Base-by-base conservation (phyloP, 1,140 invertebrate genomes). In the Polypedilum pembai region DNA sequence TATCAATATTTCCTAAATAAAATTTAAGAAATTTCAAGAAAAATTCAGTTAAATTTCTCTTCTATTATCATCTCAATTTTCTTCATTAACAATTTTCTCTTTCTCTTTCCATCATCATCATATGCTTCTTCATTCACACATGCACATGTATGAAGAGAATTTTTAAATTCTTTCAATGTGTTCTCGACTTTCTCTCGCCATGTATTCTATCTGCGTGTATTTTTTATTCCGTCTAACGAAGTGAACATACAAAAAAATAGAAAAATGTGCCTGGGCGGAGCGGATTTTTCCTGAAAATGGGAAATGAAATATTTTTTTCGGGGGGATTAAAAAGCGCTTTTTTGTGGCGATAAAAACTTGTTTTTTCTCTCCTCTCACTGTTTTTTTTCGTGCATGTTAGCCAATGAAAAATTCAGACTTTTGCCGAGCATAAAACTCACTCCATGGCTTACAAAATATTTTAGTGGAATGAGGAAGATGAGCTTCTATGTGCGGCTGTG, bases 401-500 rank as follows among this genome's bases (percentile, higher is more conserved):
- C 65, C 65, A 69, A 69, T 69, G 65, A 69, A 69, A 69, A 69
- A 69, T 69, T 69, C 65, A 69, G 65, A 20, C 18, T 18, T 69
- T 21, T 69, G 3, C 65, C 8, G 5, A 69, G 65, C 18, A 18
- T 20, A 18, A 18, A 69, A 69, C 17, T 69, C 65, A 69, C 2
- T 21, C 65, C 20, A 69, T 21, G 65, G 8, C 5, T 10, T 8
- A 69, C 0, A 69, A 69, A 18, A n/a, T 20, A 69, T 69, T 56
- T 56, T 56, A n/a, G 45, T 56, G 45, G 45, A 15, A 56, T n/a
- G 10, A 56, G 12, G 45, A 56, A 56, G n/a, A 56, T 45, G 41
- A 45, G 41, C n/a, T 56, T 56, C 45, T 56, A 15, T n/a, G 24
- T 56, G 45, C 8, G 12, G 45, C 45, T 56, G 45, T 56, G n/a